These are phyloP conservation scores for Drosophila ercepeae DNA, from an alignment of 1,140 invertebrate species.

Conservation along the genomic window DNA sequence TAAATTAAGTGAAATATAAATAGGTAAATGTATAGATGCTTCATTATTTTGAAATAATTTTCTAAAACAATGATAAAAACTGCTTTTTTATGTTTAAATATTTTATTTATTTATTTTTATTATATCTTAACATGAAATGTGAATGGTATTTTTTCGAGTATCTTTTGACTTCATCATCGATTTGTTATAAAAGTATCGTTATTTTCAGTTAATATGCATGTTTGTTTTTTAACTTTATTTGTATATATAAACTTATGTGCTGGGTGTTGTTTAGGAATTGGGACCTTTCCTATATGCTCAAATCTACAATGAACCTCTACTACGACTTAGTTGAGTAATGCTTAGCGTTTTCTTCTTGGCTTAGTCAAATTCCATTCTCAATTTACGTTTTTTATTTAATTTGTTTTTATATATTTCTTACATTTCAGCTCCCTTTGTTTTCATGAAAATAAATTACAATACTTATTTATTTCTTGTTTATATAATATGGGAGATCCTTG, in stretches of 20 bases:
- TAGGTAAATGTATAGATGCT: not conserved
- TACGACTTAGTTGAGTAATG: constrained; percentile 58
- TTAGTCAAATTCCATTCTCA: constrained; percentile 33
- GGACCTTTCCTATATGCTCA: constrained; percentile 60
- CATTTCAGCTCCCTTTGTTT: constrained; percentile 13
- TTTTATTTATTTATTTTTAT: constrained; percentile 75
- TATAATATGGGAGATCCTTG: constrained; percentile 17
- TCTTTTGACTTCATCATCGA: constrained; percentile 35
- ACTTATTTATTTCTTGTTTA: constrained; percentile 10
- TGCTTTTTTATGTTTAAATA: constrained; percentile 51
- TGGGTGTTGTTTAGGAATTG: constrained; percentile 49
- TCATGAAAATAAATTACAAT: constrained; percentile 32
- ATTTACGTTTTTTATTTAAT: constrained; percentile 10
- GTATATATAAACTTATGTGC: constrained; percentile 79
- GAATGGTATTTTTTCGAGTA: constrained; percentile 58
- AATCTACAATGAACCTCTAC: constrained; percentile 77
- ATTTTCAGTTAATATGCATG: constrained; percentile 58
- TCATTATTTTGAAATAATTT: not conserved
- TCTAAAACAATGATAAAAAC: constrained; percentile 1
- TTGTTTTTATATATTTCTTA: constrained; percentile 22
- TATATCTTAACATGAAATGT: constrained; percentile 77
- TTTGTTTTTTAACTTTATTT: constrained; percentile 49
- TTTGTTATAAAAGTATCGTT: constrained; percentile 74
- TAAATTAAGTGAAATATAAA: not conserved
- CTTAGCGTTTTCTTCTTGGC: constrained; percentile 27